phyloP scores from a whole-genome alignment of 2,113 vertebrate species.

The Tautogolabrus adspersus region DNA sequence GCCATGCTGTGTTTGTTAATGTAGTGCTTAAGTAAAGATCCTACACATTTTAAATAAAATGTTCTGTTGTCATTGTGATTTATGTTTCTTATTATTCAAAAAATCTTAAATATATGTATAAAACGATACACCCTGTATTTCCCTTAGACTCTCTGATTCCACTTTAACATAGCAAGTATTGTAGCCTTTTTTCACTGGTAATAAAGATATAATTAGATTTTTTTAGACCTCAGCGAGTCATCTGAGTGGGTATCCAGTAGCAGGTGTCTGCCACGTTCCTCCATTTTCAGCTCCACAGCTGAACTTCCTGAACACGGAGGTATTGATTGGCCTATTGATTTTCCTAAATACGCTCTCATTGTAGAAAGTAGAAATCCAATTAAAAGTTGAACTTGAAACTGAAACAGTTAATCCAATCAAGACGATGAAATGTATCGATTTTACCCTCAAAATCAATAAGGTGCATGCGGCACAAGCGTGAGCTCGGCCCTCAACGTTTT shows the following conservation, averaged over 20 bases:
- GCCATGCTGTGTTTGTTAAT: neutral
- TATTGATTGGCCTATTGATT: conserved; percentile 85
- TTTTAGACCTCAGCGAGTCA: conserved; percentile 20
- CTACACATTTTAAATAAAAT: neutral
- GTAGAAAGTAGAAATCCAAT: conserved; percentile 84
- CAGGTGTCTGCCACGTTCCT: conserved; percentile 53
- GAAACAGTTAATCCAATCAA: conserved; percentile 82
- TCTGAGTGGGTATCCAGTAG: conserved; percentile 20
- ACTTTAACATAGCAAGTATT: neutral
- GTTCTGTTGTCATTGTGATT: neutral
- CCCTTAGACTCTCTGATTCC: neutral
- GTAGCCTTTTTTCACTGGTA: neutral
- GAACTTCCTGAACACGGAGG: conserved; percentile 57
- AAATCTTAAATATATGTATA: neutral
- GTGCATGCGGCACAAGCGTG: conserved; percentile 12
- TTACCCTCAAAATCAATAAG: conserved; percentile 78
- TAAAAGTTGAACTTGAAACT: conserved; percentile 77
- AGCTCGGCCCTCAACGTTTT: conserved; percentile 4
- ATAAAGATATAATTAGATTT: conserved; percentile 21
- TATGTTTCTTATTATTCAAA: neutral
- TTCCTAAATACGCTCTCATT: conserved; percentile 70
- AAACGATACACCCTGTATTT: neutral
- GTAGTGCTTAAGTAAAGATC: neutral
- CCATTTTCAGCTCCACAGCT: conserved; percentile 35
- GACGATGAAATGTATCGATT: conserved; percentile 78